These are phyloP conservation scores for Tiliqua scincoides DNA, from an alignment of 2,113 vertebrate species.

Conservation along the genomic window DNA sequence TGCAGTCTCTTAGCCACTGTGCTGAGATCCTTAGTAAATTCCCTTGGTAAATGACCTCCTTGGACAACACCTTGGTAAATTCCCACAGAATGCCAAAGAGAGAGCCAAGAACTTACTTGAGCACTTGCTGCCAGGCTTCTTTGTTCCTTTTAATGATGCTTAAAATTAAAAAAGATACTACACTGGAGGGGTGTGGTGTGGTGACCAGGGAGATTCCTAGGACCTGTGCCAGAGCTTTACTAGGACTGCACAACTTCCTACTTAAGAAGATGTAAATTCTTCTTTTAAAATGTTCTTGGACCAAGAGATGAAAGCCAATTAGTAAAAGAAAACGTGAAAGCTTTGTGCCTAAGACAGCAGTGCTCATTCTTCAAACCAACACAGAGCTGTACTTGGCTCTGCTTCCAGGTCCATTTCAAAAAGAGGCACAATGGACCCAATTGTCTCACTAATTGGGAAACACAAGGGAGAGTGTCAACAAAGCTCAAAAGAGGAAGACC, in stretches of 20 bases:
- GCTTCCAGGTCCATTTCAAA: not conserved
- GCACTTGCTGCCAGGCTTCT: not conserved
- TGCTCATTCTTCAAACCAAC: not conserved
- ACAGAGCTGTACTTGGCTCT: not conserved
- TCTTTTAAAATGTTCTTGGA: not conserved
- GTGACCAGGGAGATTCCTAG: not conserved
- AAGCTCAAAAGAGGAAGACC: not conserved
- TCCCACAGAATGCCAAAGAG: not conserved
- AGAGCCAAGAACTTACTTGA: not conserved
- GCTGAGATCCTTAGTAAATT: not conserved
- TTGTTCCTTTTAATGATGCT: not conserved
- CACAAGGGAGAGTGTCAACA: not conserved
- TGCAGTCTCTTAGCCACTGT: not conserved
- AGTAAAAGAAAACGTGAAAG: not conserved
- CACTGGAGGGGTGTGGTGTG: not conserved
- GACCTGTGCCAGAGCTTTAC: not conserved
- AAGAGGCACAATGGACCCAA: not conserved
- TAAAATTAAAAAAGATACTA: not conserved
- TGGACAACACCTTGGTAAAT: not conserved
- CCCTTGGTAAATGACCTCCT: too few relatives aligned
- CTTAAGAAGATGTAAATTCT: not conserved
- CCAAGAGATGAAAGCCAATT: conserved; percentile 24
- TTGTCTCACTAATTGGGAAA: not conserved
- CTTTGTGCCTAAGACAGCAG: conserved; percentile 18
- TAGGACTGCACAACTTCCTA: not conserved